A percentile compares a stretch with the other conserved stretches of the same genome.
Conservation (phyloP, 92 coral and sea anemone genomes). For the Phenganax stokvisi region DNA sequence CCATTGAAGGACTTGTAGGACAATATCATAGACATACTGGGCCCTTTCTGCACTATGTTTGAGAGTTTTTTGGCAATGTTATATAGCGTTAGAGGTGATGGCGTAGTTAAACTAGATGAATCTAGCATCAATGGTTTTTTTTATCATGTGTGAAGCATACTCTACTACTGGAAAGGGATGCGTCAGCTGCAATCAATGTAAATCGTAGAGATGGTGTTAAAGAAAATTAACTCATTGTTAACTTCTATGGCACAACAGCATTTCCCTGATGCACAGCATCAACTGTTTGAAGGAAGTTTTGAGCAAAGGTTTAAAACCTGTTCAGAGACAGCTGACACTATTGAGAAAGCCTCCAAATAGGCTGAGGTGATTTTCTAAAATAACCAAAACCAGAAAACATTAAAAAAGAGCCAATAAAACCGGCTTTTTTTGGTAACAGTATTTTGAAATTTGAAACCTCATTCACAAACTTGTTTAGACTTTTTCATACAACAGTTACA, state of each 20-base stretch:
- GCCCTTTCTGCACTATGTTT: constrained; percentile 39
- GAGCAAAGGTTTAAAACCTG: constrained; percentile 33
- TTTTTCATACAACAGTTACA: no score
- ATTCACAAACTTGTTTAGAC: no score
- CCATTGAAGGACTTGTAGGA: constrained; percentile 44
- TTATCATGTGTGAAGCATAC: constrained; percentile 42
- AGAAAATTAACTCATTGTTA: constrained; percentile 46
- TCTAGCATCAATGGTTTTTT: constrained; percentile 1
- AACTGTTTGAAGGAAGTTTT: constrained; percentile 43
- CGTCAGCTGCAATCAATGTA: constrained; percentile 37
- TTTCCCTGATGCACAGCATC: constrained; percentile 42
- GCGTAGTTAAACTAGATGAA: constrained; percentile 36
- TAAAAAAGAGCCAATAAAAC: no score
- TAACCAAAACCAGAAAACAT: no score
- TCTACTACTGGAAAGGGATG: constrained; percentile 39
- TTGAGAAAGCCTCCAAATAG: constrained; percentile 24
- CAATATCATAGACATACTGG: constrained; percentile 42
- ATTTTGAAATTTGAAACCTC: no score
- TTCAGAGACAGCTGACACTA: constrained; percentile 44
- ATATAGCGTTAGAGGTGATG: constrained; percentile 19
- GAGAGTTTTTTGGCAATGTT: constrained; percentile 35
- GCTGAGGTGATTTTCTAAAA: no score
- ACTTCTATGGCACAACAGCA: constrained; percentile 41
- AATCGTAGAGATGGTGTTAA: constrained; percentile 49
- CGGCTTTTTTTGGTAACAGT: no score